Percentiles rank a stretch among this genome's conserved stretches.
Conservation (phyloP, 2,888 invertebrate species). For the Parnassius smintheus region DNA sequence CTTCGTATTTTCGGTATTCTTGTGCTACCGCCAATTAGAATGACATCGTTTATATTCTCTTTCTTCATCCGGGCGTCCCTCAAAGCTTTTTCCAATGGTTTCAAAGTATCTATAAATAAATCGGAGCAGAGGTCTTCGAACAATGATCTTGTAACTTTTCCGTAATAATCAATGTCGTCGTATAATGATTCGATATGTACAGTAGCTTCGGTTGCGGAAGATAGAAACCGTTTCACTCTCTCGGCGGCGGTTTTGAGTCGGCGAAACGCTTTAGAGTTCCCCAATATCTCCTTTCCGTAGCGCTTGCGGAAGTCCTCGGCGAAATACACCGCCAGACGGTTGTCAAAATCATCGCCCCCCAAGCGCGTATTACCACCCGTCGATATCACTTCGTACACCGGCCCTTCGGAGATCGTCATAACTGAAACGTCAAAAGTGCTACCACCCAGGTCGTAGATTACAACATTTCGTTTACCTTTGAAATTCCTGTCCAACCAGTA, state of each 20-base stretch:
- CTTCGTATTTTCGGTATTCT: conserved; percentile 59
- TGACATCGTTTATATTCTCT: conserved; percentile 49
- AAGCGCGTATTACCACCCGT: conserved; percentile 54
- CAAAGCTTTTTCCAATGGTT: conserved; percentile 47
- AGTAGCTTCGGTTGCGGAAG: conserved; percentile 48
- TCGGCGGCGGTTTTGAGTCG: conserved; percentile 57
- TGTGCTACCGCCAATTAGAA: conserved; percentile 62
- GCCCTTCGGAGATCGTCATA: conserved; percentile 46
- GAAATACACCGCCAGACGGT: conserved; percentile 57
- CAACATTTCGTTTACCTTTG: conserved; percentile 45
- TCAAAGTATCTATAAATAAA: conserved; percentile 55
- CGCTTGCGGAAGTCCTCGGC: conserved; percentile 57
- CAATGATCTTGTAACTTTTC: conserved; percentile 46
- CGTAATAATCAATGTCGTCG: conserved; percentile 53
- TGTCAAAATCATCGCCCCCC: conserved; percentile 68
- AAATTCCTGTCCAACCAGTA: conserved; percentile 51
- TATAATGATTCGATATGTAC: conserved; percentile 51
- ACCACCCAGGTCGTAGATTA: conserved; percentile 64
- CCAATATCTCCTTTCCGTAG: conserved; percentile 44
- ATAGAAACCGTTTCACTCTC: conserved; percentile 49
- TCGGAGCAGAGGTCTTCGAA: conserved; percentile 67
- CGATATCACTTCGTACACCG: conserved; percentile 55
- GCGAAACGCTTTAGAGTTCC: conserved; percentile 42
- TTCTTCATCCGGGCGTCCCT: conserved; percentile 49
- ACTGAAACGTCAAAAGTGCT: conserved; percentile 64